Evolutionary conservation across 2,888 invertebrate genomes (phyloP).

Genomic region (Watsonalla binaria): DNA sequence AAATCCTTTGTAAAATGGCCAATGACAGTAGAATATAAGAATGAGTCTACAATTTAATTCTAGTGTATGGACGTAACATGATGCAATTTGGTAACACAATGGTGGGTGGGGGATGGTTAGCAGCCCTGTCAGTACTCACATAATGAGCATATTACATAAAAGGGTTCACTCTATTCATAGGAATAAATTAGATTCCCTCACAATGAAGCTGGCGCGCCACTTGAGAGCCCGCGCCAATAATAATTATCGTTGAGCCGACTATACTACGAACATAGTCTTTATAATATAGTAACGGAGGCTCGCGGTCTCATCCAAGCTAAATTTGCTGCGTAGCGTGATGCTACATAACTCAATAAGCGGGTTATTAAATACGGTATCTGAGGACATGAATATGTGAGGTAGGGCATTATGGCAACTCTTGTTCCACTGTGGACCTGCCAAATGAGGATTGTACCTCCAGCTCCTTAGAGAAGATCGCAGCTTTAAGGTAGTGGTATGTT

Average conservation of each 20-base stretch:
- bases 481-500: too few relatives aligned
- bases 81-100: not conserved
- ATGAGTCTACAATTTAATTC: not conserved
- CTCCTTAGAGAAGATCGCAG: too few relatives aligned
- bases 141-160: conserved; percentile 56
- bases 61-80: not conserved
- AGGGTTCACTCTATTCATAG: conserved; percentile 55
- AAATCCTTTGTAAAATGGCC: not conserved
- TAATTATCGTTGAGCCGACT: conserved; percentile 4
- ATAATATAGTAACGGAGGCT: conserved; percentile 2
- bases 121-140: conserved; percentile 38
- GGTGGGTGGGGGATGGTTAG: conserved; percentile 8
- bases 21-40: not conserved
- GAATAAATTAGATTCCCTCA: conserved; percentile 53
- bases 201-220: conserved; percentile 30
- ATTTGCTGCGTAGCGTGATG: too few relatives aligned
- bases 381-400: too few relatives aligned
- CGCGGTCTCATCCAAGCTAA: not conserved
- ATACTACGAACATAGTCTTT: not conserved
- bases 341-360: too few relatives aligned
- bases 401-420: too few relatives aligned
- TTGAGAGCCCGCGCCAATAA: not conserved
- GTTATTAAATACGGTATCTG: too few relatives aligned
- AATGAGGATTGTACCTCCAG: too few relatives aligned
- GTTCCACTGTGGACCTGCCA: too few relatives aligned